phyloP scores from a whole-genome alignment of 1,140 invertebrate genomes.

The Heliothis virescens region DNA sequence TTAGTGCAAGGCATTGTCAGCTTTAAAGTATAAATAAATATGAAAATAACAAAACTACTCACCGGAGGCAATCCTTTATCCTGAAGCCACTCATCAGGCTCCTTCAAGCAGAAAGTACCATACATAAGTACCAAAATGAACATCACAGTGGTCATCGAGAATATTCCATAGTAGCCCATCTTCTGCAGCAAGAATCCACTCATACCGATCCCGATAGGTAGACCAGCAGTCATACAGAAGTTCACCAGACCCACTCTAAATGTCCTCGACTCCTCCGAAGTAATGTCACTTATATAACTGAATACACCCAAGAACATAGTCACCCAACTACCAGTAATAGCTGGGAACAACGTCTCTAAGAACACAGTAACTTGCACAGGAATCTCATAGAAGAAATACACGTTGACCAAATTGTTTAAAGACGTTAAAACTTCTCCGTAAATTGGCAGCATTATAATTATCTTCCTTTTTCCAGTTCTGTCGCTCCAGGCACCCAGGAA shows the following conservation, averaged over 20 bases:
- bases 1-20: too few species aligned
- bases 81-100: constrained; percentile 82
- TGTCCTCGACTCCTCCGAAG: constrained; percentile 92
- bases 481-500: constrained; percentile 90
- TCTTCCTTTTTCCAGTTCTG: constrained; percentile 90
- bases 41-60: constrained; percentile 57
- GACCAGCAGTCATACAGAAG: constrained; percentile 92
- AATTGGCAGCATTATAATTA: constrained; percentile 93
- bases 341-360: constrained; percentile 88
- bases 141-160: constrained; percentile 89
- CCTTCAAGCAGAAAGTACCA: constrained; percentile 88
- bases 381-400: constrained; percentile 91
- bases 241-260: constrained; percentile 94
- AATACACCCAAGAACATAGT: constrained; percentile 96
- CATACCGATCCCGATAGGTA: constrained; percentile 92
- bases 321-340: constrained; percentile 93
- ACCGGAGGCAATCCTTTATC: constrained; percentile 73
- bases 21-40: not conserved
- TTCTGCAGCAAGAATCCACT: constrained; percentile 89
- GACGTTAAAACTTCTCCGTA: constrained; percentile 92
- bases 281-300: constrained; percentile 95
- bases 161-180: constrained; percentile 93
- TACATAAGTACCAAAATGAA: constrained; percentile 91
- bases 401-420: constrained; percentile 91
- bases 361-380: constrained; percentile 92